Percentiles rank a stretch among this genome's conserved stretches.
phyloP scores from a whole-genome alignment of 2,888 invertebrate genomes.

The Ochropleura plecta region DNA sequence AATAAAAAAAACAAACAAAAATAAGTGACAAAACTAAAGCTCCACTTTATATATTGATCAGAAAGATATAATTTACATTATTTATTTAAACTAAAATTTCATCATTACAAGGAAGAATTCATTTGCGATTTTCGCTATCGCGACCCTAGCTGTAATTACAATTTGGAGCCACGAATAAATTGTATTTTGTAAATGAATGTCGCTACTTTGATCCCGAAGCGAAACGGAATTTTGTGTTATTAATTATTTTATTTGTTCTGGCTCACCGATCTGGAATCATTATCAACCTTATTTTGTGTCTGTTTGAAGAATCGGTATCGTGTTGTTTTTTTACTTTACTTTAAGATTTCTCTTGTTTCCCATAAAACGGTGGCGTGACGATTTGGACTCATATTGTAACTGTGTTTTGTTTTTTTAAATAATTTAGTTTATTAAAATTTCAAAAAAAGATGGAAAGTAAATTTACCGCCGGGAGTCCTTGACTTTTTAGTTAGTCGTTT shows the following conservation, averaged over 20 bases:
- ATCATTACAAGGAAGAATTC: slow-evolving; percentile 52
- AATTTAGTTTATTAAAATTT: too few species aligned
- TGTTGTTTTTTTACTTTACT: not conserved
- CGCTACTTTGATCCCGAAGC: slow-evolving; percentile 64
- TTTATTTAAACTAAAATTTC: slow-evolving; percentile 55
- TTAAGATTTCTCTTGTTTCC: not conserved
- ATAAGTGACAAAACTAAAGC: too few species aligned
- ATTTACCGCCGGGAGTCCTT: too few species aligned
- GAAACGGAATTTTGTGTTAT: slow-evolving; percentile 71
- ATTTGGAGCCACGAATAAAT: slow-evolving; percentile 60
- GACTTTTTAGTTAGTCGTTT: too few species aligned
- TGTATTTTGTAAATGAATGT: slow-evolving; percentile 68
- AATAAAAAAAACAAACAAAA: too few species aligned
- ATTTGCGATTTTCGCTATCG: slow-evolving; percentile 54
- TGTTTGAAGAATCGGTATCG: not conserved
- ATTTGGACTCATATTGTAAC: too few species aligned
- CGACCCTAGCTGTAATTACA: slow-evolving; percentile 55
- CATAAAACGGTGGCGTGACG: too few species aligned
- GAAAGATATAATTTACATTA: slow-evolving; percentile 43
- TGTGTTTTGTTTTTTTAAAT: too few species aligned
- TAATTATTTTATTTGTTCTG: slow-evolving; percentile 75
- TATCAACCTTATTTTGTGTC: slow-evolving; percentile 46
- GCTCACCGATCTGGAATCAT: slow-evolving; percentile 70
- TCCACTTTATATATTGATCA: slow-evolving; percentile 3
- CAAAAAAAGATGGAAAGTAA: too few species aligned